A percentile compares a stretch with the other conserved stretches of the same genome.
phyloP scores from a whole-genome alignment of 2,888 invertebrate species.

The Andrena bucephala region DNA sequence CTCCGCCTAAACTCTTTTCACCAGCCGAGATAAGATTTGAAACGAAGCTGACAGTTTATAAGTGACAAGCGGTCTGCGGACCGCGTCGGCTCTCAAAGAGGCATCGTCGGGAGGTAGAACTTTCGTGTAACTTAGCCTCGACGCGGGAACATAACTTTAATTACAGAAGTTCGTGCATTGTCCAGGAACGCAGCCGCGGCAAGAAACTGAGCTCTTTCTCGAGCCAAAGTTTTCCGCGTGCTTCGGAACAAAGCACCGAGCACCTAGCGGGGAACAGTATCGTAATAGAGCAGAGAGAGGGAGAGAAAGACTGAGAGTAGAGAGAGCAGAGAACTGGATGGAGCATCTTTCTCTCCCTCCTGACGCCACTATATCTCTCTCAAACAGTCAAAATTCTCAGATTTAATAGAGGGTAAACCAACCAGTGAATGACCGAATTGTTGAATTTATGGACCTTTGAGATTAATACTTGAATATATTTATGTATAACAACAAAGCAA shows the following conservation, averaged over 20 bases:
- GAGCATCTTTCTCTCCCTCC: not conserved
- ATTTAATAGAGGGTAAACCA: not conserved
- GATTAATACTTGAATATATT: too few species aligned
- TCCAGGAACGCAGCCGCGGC: conserved; percentile 77
- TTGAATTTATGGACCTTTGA: too few species aligned
- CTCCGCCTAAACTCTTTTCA: conserved; percentile 34
- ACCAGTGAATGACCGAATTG: too few species aligned
- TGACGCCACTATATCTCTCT: too few species aligned
- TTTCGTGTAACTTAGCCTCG: conserved; percentile 76
- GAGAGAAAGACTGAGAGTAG: not conserved
- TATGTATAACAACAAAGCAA: too few species aligned
- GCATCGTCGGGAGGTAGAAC: conserved; percentile 58
- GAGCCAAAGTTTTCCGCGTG: conserved; percentile 79
- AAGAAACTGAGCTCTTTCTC: conserved; percentile 79
- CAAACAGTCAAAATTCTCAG: too few species aligned
- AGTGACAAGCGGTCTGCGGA: conserved; percentile 47
- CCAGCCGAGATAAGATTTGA: conserved; percentile 57
- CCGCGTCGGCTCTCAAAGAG: conserved; percentile 34
- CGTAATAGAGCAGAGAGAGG: conserved; percentile 43
- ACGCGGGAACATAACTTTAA: conserved; percentile 81
- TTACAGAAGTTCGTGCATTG: conserved; percentile 83
- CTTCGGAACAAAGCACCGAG: conserved; percentile 64
- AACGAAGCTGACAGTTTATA: conserved; percentile 55
- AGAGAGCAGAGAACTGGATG: conserved; percentile 25
- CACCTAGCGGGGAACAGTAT: conserved; percentile 30